Percentiles rank a stretch among this genome's conserved stretches.
These are phyloP conservation scores for Nothoprocta pentlandii DNA, from an alignment of 2,113 vertebrate genomes.

Conservation along the genomic window DNA sequence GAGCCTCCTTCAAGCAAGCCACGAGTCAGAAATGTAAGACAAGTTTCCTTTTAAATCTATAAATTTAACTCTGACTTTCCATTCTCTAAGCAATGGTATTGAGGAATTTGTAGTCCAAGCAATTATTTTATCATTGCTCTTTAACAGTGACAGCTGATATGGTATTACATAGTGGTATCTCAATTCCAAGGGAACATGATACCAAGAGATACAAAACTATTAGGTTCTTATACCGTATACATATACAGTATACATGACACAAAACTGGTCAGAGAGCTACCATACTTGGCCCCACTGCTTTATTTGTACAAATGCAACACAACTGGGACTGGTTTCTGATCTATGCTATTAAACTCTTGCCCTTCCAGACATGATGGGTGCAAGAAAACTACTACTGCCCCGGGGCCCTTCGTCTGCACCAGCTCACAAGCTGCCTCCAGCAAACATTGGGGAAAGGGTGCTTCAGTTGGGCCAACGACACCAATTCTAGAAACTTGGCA, in stretches of 20 bases:
- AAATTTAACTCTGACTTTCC: background rate
- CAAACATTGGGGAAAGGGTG: slow-evolving; percentile 17
- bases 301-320: slow-evolving; percentile 8
- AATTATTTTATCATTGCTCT: background rate
- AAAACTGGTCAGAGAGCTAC: background rate
- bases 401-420: slow-evolving; percentile 32
- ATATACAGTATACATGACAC: background rate
- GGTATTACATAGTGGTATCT: background rate
- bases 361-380: background rate
- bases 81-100: background rate
- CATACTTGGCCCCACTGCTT: background rate
- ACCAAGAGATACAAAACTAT: background rate
- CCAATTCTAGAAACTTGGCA: background rate
- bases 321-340: slow-evolving; percentile 2
- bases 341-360: slow-evolving; percentile 1
- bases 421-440: slow-evolving; percentile 53
- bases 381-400: slow-evolving; percentile 12
- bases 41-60: background rate
- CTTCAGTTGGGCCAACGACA: slow-evolving; percentile 46
- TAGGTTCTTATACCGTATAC: background rate
- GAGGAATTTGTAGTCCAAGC: background rate
- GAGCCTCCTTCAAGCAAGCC: background rate
- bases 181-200: background rate
- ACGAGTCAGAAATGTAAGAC: background rate
- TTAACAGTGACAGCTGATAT: background rate